phyloP scores from a whole-genome alignment of 2,797 vertebrate genomes.

The Nasua narica region DNA sequence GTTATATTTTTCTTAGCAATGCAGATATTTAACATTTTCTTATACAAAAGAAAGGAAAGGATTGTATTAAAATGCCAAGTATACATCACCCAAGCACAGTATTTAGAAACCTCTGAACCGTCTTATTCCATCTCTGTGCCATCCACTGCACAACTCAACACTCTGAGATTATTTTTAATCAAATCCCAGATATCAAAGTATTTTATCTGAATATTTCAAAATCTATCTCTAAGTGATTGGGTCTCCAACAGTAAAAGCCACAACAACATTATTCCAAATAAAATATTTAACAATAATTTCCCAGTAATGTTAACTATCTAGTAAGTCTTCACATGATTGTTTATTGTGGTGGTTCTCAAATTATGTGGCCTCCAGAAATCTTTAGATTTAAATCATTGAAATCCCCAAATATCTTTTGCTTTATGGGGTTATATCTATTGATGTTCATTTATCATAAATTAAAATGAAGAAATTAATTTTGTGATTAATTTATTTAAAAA shows the following conservation, averaged over 20 bases:
- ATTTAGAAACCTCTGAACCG: neutral
- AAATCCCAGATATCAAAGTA: neutral
- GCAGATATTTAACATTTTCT: slow-evolving; percentile 1
- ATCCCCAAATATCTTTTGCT: neutral
- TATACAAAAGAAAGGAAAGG: neutral
- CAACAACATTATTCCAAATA: neutral
- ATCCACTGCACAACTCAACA: neutral
- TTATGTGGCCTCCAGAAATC: neutral
- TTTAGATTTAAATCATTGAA: neutral
- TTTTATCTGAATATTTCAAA: neutral
- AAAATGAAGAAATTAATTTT: neutral
- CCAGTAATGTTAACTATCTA: neutral
- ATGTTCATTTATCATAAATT: neutral
- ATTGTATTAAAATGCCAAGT: neutral
- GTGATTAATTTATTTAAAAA: neutral
- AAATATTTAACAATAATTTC: neutral
- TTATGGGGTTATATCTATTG: neutral
- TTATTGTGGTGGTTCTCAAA: neutral
- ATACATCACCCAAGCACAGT: neutral
- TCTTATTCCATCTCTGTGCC: neutral
- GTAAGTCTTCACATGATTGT: neutral
- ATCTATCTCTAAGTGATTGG: neutral
- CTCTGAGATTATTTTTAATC: neutral
- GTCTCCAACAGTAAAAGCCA: neutral
- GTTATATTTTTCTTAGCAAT: neutral